Conservation (phyloP, 2,113 vertebrate genomes). For the Platycercus adscitus region DNA sequence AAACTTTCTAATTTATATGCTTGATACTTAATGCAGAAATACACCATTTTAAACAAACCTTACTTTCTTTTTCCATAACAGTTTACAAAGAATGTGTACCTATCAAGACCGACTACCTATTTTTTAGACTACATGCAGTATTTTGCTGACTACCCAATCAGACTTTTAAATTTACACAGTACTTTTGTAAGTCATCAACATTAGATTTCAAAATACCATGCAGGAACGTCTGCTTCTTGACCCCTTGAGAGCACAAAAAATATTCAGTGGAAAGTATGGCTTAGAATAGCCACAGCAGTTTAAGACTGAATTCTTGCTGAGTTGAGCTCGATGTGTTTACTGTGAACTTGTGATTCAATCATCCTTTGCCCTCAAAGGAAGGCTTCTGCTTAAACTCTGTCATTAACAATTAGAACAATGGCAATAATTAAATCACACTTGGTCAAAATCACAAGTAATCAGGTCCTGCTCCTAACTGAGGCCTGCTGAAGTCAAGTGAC, state of each 20-base stretch:
- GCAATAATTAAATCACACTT: not conserved
- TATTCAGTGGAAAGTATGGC: not conserved
- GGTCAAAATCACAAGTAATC: constrained; percentile 1
- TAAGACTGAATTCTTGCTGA: not conserved
- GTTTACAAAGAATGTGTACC: not conserved
- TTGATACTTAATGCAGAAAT: not conserved
- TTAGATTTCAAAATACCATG: not conserved
- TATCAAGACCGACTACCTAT: not conserved
- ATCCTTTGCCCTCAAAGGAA: not conserved
- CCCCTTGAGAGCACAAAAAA: not conserved
- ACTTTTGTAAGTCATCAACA: not conserved
- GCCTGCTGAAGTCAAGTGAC: not conserved
- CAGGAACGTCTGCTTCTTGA: not conserved
- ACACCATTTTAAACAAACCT: not conserved
- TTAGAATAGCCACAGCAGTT: not conserved
- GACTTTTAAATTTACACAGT: not conserved
- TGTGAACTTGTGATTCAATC: not conserved
- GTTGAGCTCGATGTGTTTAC: not conserved
- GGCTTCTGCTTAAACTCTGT: not conserved
- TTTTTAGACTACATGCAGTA: not conserved
- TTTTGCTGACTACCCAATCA: not conserved
- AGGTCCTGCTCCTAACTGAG: not conserved
- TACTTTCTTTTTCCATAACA: not conserved
- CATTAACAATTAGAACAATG: not conserved
- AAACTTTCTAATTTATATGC: not conserved